These are phyloP conservation scores for Vireo altiloquus DNA, from an alignment of 2,113 vertebrate species.

Conservation along the genomic window DNA sequence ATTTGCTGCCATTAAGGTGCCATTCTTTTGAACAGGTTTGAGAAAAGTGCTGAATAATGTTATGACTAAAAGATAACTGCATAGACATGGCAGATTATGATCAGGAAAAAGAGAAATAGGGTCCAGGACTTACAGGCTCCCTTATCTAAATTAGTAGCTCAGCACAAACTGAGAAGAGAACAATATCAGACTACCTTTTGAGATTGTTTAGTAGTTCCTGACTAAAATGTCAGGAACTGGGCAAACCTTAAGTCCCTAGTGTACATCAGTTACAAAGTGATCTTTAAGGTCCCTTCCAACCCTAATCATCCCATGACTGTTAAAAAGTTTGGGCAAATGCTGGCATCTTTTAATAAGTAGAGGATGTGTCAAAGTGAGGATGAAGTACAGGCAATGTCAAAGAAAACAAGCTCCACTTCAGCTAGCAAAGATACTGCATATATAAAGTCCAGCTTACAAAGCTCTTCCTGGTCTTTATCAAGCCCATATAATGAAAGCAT, in stretches of 20 bases:
- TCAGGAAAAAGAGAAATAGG: background rate
- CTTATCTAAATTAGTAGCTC: background rate
- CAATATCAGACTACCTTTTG: background rate
- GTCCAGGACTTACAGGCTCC: background rate
- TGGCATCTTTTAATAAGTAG: background rate
- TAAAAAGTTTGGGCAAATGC: background rate
- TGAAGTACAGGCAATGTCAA: background rate
- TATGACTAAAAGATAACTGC: background rate
- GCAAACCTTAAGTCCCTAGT: background rate
- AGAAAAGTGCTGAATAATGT: background rate
- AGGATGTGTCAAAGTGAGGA: background rate
- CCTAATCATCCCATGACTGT: background rate
- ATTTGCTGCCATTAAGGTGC: background rate
- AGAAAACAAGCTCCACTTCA: background rate
- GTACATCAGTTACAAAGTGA: background rate
- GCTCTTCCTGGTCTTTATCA: background rate
- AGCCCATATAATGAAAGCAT: background rate
- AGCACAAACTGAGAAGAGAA: background rate
- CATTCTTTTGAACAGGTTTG: background rate
- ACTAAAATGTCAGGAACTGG: background rate
- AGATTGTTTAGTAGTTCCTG: background rate
- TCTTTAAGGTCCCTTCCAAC: background rate
- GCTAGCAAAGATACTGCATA: background rate
- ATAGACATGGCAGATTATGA: background rate
- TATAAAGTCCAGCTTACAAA: background rate